These are phyloP conservation scores for Dryomyza anilis DNA, from an alignment of 2,888 invertebrate genomes.

Conservation along the genomic window DNA sequence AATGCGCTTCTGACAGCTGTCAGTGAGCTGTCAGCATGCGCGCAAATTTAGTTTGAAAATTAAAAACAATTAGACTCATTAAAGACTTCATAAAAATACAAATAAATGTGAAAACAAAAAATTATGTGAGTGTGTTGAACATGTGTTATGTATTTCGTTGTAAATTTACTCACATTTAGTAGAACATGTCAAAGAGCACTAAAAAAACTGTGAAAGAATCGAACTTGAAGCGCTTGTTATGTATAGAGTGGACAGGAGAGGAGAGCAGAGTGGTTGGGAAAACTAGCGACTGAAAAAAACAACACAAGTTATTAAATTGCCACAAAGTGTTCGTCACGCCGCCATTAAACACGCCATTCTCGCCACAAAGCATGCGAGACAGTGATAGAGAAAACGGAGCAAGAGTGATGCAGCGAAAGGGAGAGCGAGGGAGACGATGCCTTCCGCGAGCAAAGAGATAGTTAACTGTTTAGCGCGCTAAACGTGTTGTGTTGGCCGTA, in stretches of 20 bases:
- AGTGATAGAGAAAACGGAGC: background rate
- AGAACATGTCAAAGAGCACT: constrained; percentile 3
- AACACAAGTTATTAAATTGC: constrained; percentile 39
- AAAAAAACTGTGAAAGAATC: background rate
- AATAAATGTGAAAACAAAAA: background rate
- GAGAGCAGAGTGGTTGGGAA: too few relatives aligned
- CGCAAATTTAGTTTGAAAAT: background rate
- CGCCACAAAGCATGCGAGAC: background rate
- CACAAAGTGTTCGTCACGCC: constrained; percentile 51
- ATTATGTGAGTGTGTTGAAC: background rate
- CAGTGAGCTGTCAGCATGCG: background rate
- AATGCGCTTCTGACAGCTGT: constrained; percentile 8
- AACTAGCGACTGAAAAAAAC: background rate
- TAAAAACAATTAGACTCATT: background rate
- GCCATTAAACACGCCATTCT: constrained; percentile 47
- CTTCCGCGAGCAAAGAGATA: too few relatives aligned
- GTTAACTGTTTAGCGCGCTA: constrained; percentile 10
- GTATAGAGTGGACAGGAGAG: too few relatives aligned
- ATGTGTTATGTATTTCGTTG: background rate
- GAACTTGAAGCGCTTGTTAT: too few relatives aligned
- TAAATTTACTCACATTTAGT: constrained; percentile 17
- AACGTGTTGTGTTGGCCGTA: background rate
- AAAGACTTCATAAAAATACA: background rate
- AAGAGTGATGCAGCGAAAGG: background rate
- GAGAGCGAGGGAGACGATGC: background rate